phyloP scores from a whole-genome alignment of 2,113 vertebrate genomes.

The Girardinichthys multiradiatus region DNA sequence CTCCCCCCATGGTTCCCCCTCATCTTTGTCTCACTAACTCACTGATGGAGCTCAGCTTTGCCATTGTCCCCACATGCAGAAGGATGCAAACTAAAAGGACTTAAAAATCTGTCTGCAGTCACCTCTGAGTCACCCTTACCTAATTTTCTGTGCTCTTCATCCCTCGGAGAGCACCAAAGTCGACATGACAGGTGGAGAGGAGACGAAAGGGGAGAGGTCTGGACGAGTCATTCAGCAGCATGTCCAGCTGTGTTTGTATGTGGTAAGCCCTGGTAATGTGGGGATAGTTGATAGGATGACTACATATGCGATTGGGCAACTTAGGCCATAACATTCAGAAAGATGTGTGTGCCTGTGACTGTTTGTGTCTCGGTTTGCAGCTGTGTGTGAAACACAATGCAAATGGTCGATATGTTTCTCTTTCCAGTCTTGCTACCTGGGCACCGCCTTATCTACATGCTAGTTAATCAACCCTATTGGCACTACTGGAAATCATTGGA shows the following conservation, averaged over 20 bases:
- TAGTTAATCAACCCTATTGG: conserved; percentile 67
- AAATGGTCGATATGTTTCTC: conserved; percentile 48
- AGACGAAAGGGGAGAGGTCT: conserved; percentile 27
- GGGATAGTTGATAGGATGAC: conserved; percentile 14
- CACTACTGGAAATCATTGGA: conserved; percentile 69
- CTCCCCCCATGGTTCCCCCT: conserved; percentile 1
- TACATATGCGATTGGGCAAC: background rate
- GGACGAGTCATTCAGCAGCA: conserved; percentile 10
- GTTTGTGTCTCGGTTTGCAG: background rate
- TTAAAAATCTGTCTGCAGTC: conserved; percentile 59
- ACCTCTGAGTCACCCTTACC: conserved; percentile 54
- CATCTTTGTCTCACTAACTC: conserved; percentile 24
- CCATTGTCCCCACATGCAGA: conserved; percentile 62
- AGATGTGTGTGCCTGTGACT: conserved; percentile 12
- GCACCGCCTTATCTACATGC: conserved; percentile 54
- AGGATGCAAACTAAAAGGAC: conserved; percentile 58
- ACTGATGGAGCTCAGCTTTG: conserved; percentile 12
- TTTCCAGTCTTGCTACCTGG: conserved; percentile 36
- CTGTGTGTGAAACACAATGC: conserved; percentile 41
- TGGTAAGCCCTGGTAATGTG: background rate
- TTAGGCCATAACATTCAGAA: conserved; percentile 2
- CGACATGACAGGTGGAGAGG: conserved; percentile 35
- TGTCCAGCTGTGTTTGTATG: conserved; percentile 21
- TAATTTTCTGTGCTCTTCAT: conserved; percentile 39
- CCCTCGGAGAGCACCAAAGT: conserved; percentile 25